Evolutionary conservation across 2,113 vertebrate species (phyloP).

Genomic region (Protomyctophum bolini): DNA sequence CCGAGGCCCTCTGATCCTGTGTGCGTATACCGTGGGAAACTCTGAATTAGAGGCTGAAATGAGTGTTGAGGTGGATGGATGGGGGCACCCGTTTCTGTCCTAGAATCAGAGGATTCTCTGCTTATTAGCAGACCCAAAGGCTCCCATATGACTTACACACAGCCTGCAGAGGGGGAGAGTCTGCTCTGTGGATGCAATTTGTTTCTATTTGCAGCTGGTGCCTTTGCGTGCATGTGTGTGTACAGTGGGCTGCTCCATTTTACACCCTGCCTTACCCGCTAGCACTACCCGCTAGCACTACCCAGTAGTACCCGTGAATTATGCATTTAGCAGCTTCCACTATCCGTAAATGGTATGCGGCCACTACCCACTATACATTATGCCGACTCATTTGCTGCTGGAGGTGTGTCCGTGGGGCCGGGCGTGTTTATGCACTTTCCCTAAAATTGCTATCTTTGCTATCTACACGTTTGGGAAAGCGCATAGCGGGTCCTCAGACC

Average conservation of each 20-base stretch:
- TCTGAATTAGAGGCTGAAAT: background rate
- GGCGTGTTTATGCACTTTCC: too few relatives aligned
- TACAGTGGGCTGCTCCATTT: background rate
- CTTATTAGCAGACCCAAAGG: constrained; percentile 6
- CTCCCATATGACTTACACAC: constrained; percentile 1
- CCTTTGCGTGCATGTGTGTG: background rate
- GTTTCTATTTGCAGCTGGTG: background rate
- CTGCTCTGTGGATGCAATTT: background rate
- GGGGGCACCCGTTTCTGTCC: background rate
- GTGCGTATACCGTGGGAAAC: constrained; percentile 31
- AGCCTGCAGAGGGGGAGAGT: background rate
- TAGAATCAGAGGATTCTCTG: background rate
- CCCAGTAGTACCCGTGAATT: too few relatives aligned
- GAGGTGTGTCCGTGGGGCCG: too few relatives aligned
- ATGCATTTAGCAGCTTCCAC: too few relatives aligned
- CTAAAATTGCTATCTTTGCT: too few relatives aligned
- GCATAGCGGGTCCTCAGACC: too few relatives aligned
- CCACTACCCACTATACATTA: too few relatives aligned
- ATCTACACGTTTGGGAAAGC: too few relatives aligned
- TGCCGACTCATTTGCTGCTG: too few relatives aligned
- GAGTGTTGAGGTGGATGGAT: background rate
- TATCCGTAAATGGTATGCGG: too few relatives aligned
- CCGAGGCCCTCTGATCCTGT: background rate
- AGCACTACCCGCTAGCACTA: too few relatives aligned
- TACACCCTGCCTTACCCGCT: too few relatives aligned